These are phyloP conservation scores for Caenorhabditis panamensis DNA, from an alignment of 2,888 invertebrate species.

Conservation along the genomic window DNA sequence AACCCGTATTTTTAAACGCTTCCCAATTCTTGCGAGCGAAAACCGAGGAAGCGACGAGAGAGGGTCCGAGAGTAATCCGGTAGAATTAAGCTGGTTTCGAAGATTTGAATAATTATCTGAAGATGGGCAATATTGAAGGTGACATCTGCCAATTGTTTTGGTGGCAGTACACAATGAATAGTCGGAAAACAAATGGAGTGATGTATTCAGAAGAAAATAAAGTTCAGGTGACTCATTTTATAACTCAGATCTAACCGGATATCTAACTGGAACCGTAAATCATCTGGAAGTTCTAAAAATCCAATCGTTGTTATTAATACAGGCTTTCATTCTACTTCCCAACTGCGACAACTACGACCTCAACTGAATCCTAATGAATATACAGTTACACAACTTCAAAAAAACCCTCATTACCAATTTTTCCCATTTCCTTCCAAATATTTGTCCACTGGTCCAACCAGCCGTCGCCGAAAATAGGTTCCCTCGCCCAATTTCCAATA, in stretches of 20 bases:
- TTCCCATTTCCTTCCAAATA: slow-evolving; percentile 27
- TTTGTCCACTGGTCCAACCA: slow-evolving; percentile 20
- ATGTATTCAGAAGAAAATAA: too few relatives aligned
- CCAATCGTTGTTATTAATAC: too few relatives aligned
- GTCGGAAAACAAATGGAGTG: not conserved
- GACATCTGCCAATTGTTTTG: slow-evolving; percentile 16
- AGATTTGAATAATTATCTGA: slow-evolving; percentile 51
- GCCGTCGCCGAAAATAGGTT: slow-evolving; percentile 30
- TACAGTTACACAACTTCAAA: not conserved
- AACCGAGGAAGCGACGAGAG: not conserved
- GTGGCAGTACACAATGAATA: not conserved
- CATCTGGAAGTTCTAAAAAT: too few relatives aligned
- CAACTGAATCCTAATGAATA: too few relatives aligned
- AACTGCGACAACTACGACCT: too few relatives aligned
- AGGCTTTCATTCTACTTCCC: too few relatives aligned
- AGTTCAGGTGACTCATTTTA: too few relatives aligned
- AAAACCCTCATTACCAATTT: not conserved
- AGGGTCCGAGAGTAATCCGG: slow-evolving; percentile 29
- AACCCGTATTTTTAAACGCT: not conserved
- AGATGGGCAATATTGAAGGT: slow-evolving; percentile 30
- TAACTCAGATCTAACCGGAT: too few relatives aligned
- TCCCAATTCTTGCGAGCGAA: not conserved
- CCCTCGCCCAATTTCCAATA: slow-evolving; percentile 28
- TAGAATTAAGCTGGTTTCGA: slow-evolving; percentile 29
- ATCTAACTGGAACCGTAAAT: too few relatives aligned